Evolutionary conservation across 2,888 invertebrate genomes (phyloP).

Genomic region (Pyrrhia umbra): DNA sequence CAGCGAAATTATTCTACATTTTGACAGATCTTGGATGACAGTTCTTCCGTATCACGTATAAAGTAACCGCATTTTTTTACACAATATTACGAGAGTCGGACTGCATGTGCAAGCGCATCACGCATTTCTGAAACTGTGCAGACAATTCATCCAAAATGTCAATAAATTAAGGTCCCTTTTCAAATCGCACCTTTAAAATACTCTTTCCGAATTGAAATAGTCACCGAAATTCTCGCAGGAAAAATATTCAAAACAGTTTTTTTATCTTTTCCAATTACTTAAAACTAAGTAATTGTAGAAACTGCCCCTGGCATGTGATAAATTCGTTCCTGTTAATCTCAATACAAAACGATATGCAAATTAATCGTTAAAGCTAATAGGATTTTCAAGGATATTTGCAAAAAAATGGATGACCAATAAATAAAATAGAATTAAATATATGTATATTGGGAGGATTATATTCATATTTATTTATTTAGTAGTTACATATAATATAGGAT

Average conservation of each 20-base stretch:
- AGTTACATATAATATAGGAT: too few species aligned
- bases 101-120: background rate
- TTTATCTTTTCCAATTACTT: slow-evolving; percentile 49
- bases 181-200: too few species aligned
- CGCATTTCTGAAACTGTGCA: background rate
- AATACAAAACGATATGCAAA: slow-evolving; percentile 49
- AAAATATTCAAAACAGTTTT: slow-evolving; percentile 8
- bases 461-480: too few species aligned
- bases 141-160: too few species aligned
- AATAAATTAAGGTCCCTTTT: too few species aligned
- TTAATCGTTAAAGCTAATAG: slow-evolving; percentile 19
- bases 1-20: too few species aligned
- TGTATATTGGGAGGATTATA: too few species aligned
- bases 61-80: too few species aligned
- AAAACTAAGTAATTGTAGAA: slow-evolving; percentile 50
- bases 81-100: too few species aligned
- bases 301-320: slow-evolving; percentile 38
- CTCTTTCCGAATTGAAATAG: background rate
- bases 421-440: background rate
- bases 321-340: slow-evolving; percentile 38
- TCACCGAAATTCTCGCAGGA: slow-evolving; percentile 1
- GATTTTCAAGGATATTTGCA: slow-evolving; percentile 14
- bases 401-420: background rate
- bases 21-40: too few species aligned
- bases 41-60: too few species aligned